phyloP scores from a whole-genome alignment of 2,113 vertebrate species.

The Halcyon malimbica region DNA sequence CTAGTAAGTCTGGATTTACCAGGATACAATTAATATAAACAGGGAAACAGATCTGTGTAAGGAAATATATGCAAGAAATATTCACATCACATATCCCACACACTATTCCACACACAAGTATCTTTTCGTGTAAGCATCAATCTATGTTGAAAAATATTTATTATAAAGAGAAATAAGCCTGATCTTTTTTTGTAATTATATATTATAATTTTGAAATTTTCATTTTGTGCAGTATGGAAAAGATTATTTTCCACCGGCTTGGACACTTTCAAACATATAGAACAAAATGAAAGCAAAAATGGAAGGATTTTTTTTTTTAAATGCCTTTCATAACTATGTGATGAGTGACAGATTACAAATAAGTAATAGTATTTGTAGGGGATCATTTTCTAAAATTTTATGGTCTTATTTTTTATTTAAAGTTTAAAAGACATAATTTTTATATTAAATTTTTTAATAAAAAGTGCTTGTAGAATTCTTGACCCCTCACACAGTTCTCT shows the following conservation, averaged over 20 bases:
- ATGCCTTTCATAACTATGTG: background rate
- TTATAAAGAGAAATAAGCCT: background rate
- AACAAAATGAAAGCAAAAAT: background rate
- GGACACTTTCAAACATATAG: background rate
- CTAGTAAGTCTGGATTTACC: background rate
- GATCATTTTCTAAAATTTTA: background rate
- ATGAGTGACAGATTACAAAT: background rate
- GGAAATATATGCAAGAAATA: background rate
- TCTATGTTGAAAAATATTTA: background rate
- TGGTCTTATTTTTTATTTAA: background rate
- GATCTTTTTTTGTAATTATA: background rate
- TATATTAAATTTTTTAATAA: background rate
- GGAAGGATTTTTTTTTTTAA: background rate
- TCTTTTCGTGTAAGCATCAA: background rate
- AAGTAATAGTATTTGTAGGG: background rate
- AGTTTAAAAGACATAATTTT: background rate
- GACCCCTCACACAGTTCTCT: fast-evolving
- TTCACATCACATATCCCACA: background rate
- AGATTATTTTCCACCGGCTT: background rate
- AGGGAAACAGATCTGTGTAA: background rate
- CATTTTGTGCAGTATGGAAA: background rate
- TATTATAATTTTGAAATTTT: background rate
- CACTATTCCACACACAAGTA: background rate
- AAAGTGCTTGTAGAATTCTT: background rate
- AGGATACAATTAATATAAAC: background rate